phyloP scores from a whole-genome alignment of 2,888 invertebrate genomes.

The Tetranychus truncatus region DNA sequence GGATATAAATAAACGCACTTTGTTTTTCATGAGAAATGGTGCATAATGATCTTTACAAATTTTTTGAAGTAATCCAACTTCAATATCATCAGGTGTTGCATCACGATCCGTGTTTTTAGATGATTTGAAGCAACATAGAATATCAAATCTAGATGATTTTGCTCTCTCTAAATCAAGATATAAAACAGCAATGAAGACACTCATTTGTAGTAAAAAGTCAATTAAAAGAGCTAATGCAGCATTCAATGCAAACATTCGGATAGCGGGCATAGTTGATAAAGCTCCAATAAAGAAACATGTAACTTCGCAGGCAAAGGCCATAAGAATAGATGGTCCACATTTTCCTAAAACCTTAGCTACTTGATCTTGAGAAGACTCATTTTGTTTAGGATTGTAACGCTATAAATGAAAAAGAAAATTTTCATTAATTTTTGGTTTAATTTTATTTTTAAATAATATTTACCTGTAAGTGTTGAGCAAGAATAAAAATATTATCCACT shows the following conservation, averaged over 20 bases:
- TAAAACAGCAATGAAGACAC: slow-evolving; percentile 63
- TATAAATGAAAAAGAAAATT: too few relatives aligned
- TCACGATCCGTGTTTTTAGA: slow-evolving; percentile 5
- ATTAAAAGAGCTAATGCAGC: slow-evolving; percentile 61
- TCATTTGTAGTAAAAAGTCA: slow-evolving; percentile 74
- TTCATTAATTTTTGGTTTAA: too few relatives aligned
- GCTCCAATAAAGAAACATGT: slow-evolving; percentile 72
- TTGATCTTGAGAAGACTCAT: slow-evolving; percentile 35
- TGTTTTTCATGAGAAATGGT: slow-evolving; percentile 27
- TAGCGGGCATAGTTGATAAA: slow-evolving; percentile 74
- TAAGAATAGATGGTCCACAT: slow-evolving; percentile 75
- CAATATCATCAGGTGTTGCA: not conserved
- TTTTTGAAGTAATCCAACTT: slow-evolving; percentile 29
- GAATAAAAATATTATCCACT: slow-evolving; percentile 87
- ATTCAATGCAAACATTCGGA: slow-evolving; percentile 71
- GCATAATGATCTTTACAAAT: slow-evolving; percentile 35
- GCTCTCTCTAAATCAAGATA: slow-evolving; percentile 55
- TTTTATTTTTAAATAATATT: not conserved
- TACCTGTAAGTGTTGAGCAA: slow-evolving; percentile 53
- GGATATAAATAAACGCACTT: slow-evolving; percentile 29
- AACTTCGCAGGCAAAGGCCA: slow-evolving; percentile 65
- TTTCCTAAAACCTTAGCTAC: slow-evolving; percentile 53
- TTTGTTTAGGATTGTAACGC: not conserved
- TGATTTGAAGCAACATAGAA: slow-evolving; percentile 20
- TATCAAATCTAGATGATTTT: slow-evolving; percentile 18